A percentile compares a stretch with the other conserved stretches of the same genome.
phyloP scores from a whole-genome alignment of 2,797 vertebrate species.

The Hippoglossus hippoglossus region DNA sequence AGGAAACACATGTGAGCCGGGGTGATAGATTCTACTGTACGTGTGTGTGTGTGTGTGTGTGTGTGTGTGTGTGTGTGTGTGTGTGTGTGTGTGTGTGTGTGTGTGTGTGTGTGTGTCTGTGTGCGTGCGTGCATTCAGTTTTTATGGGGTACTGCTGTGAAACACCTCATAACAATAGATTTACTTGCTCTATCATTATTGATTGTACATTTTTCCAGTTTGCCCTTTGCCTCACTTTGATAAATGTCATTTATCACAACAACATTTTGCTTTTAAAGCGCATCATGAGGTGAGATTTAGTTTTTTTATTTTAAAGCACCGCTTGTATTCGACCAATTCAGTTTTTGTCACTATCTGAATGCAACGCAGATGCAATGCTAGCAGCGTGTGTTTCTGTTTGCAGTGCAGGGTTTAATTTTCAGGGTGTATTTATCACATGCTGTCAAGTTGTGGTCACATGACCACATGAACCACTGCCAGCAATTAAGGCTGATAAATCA shows the following conservation, averaged over 20 bases:
- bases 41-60: conserved; percentile 22
- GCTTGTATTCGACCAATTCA: conserved; percentile 59
- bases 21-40: conserved; percentile 49
- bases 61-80: conserved; percentile 24
- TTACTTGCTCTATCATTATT: conserved; percentile 68
- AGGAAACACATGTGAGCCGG: conserved; percentile 50
- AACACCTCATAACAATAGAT: conserved; percentile 68
- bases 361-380: conserved; percentile 46
- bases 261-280: conserved; percentile 49
- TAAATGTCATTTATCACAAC: conserved; percentile 64
- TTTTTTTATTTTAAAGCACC: conserved; percentile 47
- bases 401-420: conserved; percentile 75
- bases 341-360: conserved; percentile 45
- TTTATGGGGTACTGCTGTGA: conserved; percentile 48
- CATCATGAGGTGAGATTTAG: conserved; percentile 45
- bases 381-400: conserved; percentile 53
- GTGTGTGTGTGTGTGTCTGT: conserved; percentile 18
- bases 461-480: conserved; percentile 74
- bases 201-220: conserved; percentile 63
- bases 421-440: conserved; percentile 78
- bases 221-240: conserved; percentile 70
- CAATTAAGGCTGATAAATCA: conserved; percentile 84
- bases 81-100: conserved; percentile 30
- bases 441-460: conserved; percentile 80
- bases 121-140: conserved; percentile 20